These are phyloP conservation scores for Nycticorax nycticorax DNA, from an alignment of 2,113 vertebrate species.

Conservation along the genomic window DNA sequence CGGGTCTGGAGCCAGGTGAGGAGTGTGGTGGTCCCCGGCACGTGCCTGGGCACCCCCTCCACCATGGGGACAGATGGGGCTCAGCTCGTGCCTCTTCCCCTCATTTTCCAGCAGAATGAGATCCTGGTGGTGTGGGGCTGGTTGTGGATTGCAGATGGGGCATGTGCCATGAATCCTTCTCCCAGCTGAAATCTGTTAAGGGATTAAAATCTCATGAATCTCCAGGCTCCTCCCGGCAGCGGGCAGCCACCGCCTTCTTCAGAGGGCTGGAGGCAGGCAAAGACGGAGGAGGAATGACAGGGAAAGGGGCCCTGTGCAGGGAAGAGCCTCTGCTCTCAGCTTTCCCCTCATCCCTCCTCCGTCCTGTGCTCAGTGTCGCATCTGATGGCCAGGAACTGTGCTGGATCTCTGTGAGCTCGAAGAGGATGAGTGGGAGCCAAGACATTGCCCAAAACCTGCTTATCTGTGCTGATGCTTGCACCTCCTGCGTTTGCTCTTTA, in stretches of 20 bases:
- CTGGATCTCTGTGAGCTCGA: background rate
- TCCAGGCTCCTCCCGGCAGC: background rate
- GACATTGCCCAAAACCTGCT: background rate
- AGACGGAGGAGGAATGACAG: fast-evolving
- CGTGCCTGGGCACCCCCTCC: background rate
- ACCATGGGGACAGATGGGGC: fast-evolving
- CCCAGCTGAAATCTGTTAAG: constrained; percentile 10
- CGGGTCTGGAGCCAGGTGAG: background rate
- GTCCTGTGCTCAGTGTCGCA: fast-evolving
- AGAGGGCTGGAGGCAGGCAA: background rate
- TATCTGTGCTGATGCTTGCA: background rate
- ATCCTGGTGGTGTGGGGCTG: fast-evolving
- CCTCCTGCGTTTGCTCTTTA: background rate
- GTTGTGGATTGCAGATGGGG: background rate
- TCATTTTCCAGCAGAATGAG: background rate
- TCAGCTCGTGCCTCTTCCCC: fast-evolving
- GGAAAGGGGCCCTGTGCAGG: background rate
- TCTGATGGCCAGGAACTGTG: fast-evolving
- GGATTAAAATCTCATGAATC: background rate
- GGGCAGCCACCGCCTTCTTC: background rate
- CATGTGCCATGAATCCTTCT: background rate
- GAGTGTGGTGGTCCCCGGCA: background rate
- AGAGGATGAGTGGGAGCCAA: background rate
- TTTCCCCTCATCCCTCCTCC: background rate
- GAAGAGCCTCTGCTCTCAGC: background rate